Evolutionary conservation across 2,113 vertebrate species (phyloP), one percentile per base, ranked within the genome.

Genomic region (Spheniscus mendiculus): DNA sequence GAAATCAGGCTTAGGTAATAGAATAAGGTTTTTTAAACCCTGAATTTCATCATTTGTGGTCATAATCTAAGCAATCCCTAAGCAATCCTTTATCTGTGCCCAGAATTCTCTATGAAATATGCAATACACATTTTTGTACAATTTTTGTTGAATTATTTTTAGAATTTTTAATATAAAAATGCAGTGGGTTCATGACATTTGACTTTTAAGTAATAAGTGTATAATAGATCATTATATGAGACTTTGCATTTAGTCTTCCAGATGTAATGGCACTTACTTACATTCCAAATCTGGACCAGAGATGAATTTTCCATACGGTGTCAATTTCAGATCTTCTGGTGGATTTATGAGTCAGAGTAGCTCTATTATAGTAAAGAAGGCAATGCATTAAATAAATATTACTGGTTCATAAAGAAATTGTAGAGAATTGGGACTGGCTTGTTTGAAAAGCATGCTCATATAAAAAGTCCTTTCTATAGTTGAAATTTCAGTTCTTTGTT

Each of bases 41-140:
- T 32, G 21, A 55, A 12, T 72, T 95, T 87, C 45, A 72, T 53
- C 52, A 79, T 59, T 83, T 92, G 12, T 91, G 11, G 34, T 89
- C 83, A 94, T 56, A 88, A 90, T 92, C 44, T 86, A 94, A 95
- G 45, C 15, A 94, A 76, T 79, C 16, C 73, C 20, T 90, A 83
- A 91, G 71, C 56, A 96, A 69, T 89, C 42, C 67, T 94, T 91
- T 74, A 40, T 30, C 45, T 81, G 23, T 83, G 42, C 16, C 83
- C 45, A 93, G 95, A 83, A 89, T 89, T 67, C 94, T 78, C 90
- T 90, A 26, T 62, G 20, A 97, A 91, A 71, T 72, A 36, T 2
- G 0, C 13, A 47, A 30, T 52, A 53, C n/a, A 79, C 4, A 52
- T 79, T 94, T 87, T 52, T 77, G 44, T 88, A 22, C 11, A 26